Percentiles rank a stretch among this genome's conserved stretches.
phyloP scores from a whole-genome alignment of 53 echinoderm and acorn worm genomes.

The Apostichopus leukothele region DNA sequence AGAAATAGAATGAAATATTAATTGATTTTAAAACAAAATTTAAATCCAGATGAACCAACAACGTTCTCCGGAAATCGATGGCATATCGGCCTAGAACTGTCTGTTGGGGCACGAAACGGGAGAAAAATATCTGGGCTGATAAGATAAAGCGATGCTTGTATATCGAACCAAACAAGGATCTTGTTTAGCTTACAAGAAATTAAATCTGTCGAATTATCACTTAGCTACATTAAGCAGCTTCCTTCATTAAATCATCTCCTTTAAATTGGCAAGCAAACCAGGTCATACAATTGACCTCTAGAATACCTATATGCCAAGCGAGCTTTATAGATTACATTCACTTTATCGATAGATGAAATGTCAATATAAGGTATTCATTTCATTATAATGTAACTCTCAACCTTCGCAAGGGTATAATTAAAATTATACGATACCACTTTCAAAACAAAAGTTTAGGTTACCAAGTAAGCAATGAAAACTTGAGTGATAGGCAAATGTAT shows the following conservation, averaged over 20 bases:
- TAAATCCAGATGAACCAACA: conserved; percentile 43
- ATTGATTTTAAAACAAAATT: conserved; percentile 48
- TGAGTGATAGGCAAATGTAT: no score
- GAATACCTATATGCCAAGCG: background rate
- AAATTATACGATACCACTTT: no score
- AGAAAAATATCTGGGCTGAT: conserved; percentile 32
- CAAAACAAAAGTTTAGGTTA: no score
- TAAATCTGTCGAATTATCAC: conserved; percentile 23
- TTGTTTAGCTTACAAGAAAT: conserved; percentile 18
- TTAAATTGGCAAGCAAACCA: conserved; percentile 18
- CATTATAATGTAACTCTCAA: no score
- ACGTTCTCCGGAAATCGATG: conserved; percentile 31
- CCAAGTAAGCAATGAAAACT: no score
- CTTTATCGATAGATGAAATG: no score
- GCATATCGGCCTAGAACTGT: conserved; percentile 29
- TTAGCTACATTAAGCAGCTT: conserved; percentile 16
- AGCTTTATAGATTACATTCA: background rate
- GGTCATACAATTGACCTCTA: conserved; percentile 21
- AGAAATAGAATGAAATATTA: conserved; percentile 30
- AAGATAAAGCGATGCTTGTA: conserved; percentile 21
- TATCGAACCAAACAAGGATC: conserved; percentile 8
- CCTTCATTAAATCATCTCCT: conserved; percentile 26
- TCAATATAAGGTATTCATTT: no score
- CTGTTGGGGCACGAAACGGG: conserved; percentile 27
- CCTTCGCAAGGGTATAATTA: no score